Evolutionary conservation across 2,113 vertebrate genomes (phyloP), one percentile per base, ranked within the genome.

Genomic region (Tympanuchus pallidicinctus): DNA sequence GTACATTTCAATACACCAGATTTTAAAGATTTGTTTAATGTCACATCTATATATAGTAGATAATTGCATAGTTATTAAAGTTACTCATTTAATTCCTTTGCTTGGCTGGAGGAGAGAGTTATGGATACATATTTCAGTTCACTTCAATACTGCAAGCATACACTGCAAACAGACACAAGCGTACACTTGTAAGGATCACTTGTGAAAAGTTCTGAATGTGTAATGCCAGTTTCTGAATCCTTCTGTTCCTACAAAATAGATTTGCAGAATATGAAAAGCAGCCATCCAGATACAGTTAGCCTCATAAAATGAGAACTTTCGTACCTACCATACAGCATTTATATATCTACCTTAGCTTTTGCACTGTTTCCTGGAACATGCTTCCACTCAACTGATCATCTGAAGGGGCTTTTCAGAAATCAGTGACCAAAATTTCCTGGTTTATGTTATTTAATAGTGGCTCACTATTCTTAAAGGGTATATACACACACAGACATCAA

Each of bases 1-100:
- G 69, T 90, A 93, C 45, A 27, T 94, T 87, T 83, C 91, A 57
- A 79, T 91, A 90, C 21, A 28, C 67, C 83, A 88, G 92, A 85
- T 85, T 77, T 73, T 87, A 88, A 75, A 93, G 78, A 94, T 82
- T 81, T 94, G 64, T 86, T 97, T 78, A 94, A 79, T 92, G 85
- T 70, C 57, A 82, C 30, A 75, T 86, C 94, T 92, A 88, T 87
- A 88, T 28, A 70, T 7, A 30, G 63, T 27, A 90, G 45, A 94
- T 88, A 90, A 89, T 19, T 24, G 73, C 82, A 66, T 92, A 60
- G 92, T 91, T 95, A 82, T 57, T 86, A 70, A 85, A 87, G 77
- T 82, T 38, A 72, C 47, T 91, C 76, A 69, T 88, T 90, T 91
- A 87, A 95, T 89, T 88, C n/a, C 40, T 93, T 89, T 87, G 60